Evolutionary conservation across 2,888 invertebrate species (phyloP).

Genomic region (Calliphora vomitoria): DNA sequence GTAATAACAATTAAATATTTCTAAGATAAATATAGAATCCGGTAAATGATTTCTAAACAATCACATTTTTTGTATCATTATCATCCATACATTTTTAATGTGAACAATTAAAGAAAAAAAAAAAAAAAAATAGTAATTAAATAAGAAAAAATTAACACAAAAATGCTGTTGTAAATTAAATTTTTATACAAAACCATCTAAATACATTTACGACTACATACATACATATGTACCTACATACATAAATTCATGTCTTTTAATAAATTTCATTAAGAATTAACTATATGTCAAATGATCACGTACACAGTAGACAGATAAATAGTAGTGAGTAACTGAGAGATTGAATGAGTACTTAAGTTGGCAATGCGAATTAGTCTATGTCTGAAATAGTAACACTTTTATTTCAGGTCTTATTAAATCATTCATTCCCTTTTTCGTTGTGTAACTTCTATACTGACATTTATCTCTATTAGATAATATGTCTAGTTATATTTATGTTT

Average conservation of each 20-base stretch:
- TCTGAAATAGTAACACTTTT: neutral
- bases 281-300: conserved; percentile 45
- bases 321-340: too few species aligned
- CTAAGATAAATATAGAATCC: conserved; percentile 27
- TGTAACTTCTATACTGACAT: conserved; percentile 16
- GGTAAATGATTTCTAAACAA: neutral
- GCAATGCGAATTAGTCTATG: neutral
- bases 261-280: conserved; percentile 5
- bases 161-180: conserved; percentile 20
- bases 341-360: neutral
- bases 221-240: too few species aligned
- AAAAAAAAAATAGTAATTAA: neutral
- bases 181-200: neutral
- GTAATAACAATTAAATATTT: conserved; percentile 65
- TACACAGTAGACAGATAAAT: neutral
- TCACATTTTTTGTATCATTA: neutral
- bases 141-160: conserved; percentile 13
- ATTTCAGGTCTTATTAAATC: conserved; percentile 18
- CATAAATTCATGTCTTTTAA: neutral
- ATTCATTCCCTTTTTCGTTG: conserved; percentile 10
- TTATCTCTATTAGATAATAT: neutral
- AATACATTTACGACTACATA: neutral
- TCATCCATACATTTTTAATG: neutral
- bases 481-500: neutral
- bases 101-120: neutral